phyloP scores from a whole-genome alignment of 2,888 invertebrate species.

The Phrixothrix hirtus region DNA sequence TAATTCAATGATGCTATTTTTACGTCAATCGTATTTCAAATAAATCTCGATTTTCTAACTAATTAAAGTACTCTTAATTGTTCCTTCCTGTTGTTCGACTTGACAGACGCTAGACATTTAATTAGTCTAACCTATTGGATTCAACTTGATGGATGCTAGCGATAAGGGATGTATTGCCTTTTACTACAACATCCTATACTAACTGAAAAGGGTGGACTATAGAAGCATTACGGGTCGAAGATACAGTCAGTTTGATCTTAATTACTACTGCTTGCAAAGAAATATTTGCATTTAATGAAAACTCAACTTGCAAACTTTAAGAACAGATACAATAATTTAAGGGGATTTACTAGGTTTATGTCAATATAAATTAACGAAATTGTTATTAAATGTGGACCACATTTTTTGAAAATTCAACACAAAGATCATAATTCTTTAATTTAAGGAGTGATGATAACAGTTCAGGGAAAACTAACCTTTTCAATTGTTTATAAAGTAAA shows the following conservation, averaged over 20 bases:
- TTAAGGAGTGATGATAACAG: no score
- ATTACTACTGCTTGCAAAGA: background rate
- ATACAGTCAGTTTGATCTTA: background rate
- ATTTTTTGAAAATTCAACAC: no score
- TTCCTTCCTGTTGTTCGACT: background rate
- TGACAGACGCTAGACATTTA: background rate
- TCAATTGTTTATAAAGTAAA: no score
- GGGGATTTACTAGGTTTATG: no score
- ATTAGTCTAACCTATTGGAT: background rate
- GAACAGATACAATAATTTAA: no score
- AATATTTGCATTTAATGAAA: constrained; percentile 26
- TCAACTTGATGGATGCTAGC: background rate
- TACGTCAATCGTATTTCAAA: background rate
- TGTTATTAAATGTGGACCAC: no score
- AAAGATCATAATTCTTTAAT: no score
- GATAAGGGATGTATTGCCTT: background rate
- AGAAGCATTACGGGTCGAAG: background rate
- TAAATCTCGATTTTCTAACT: background rate
- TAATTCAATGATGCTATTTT: no score
- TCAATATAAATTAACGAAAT: no score
- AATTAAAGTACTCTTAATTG: background rate
- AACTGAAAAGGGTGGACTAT: background rate
- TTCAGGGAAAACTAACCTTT: no score
- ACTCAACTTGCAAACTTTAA: no score
- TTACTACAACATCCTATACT: background rate